Base-by-base conservation (phyloP, 1,140 invertebrate genomes). In the Telenomus remus region DNA sequence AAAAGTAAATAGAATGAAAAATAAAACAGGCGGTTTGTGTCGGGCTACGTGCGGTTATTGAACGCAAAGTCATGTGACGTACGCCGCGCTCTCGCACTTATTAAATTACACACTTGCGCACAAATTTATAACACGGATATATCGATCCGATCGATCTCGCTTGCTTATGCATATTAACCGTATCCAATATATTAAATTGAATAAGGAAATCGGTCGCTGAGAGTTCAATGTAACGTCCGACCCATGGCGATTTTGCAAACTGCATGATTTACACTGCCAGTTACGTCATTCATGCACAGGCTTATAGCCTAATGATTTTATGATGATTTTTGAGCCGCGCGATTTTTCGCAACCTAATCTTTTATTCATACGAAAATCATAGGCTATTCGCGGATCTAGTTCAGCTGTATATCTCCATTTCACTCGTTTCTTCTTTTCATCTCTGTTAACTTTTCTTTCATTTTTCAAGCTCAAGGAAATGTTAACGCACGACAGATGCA, bases 331-430 rank as follows among this genome's bases (percentile, higher is more conserved):
- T 47, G 39, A 51, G 15, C 43, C 33, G 39, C 16, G 43, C 55
- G 14, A 47, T 60, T 73, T 49, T 51, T 47, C 34, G 8, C 43
- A 37, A 8, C 1, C 49, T 65, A 60, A 73, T 73, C 69, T 73
- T 73, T 73, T 73, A 73, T 73, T 60, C 54, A 73, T 65, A 60
- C 44, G 43, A 73, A 56, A 72, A 65, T 65, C 55, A 57, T 55
- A 65, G 61, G 63, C 53, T 56, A 61, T 50, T 57, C 55, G 42
- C 43, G 34, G 54, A 64, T 64, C 60, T 53, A 72, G 60, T 64
- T 54, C 48, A 54, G 47, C 56, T 53, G 53, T 15, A 39, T 59
- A 59, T 59, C 69, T 72, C 33, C 42, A 13, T 65, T 12, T 49
- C 9, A 1, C 9, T 39, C 9, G 2, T 39, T 11, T n/a, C 37